A percentile compares a stretch with the other conserved stretches of the same genome.
phyloP scores from a whole-genome alignment of 2,797 vertebrate species.

The Taenioides sp. region DNA sequence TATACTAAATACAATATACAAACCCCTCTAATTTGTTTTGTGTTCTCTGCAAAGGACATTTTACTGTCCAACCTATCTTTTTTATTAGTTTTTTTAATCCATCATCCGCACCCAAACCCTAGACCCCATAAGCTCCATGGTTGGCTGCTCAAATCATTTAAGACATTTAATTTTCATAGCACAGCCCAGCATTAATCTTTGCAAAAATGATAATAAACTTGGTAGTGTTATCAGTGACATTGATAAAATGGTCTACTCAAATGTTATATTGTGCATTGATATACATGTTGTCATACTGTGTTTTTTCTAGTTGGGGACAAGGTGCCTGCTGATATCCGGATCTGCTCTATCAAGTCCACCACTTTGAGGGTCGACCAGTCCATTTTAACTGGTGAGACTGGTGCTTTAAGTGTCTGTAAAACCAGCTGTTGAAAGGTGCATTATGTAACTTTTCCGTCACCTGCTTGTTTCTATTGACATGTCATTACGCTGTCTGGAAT shows the following conservation, averaged over 20 bases:
- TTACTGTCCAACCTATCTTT: not conserved
- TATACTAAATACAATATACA: too few species aligned
- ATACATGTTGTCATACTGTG: slow-evolving; percentile 27
- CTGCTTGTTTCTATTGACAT: too few species aligned
- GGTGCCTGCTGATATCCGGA: slow-evolving; percentile 96
- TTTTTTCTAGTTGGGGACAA: slow-evolving; percentile 92
- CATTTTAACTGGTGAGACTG: slow-evolving; percentile 90
- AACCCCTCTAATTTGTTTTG: not conserved
- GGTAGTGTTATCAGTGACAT: not conserved
- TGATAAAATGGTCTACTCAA: not conserved
- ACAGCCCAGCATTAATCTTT: not conserved
- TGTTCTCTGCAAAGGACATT: not conserved
- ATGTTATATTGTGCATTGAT: not conserved
- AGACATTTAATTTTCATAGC: not conserved
- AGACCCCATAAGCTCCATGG: too few species aligned
- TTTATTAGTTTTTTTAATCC: not conserved
- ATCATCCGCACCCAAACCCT: not conserved
- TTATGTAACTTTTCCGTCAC: too few species aligned
- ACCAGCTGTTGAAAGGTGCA: too few species aligned
- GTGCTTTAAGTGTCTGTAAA: too few species aligned
- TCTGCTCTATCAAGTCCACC: slow-evolving; percentile 97
- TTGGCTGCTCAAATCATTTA: not conserved
- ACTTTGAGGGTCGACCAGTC: slow-evolving; percentile 97
- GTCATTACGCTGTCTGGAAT: too few species aligned
- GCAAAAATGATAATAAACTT: not conserved